Evolutionary conservation across 1,140 invertebrate genomes (phyloP), one percentile per base, ranked within the genome.

Genomic region (Oedothorax gibbosus): DNA sequence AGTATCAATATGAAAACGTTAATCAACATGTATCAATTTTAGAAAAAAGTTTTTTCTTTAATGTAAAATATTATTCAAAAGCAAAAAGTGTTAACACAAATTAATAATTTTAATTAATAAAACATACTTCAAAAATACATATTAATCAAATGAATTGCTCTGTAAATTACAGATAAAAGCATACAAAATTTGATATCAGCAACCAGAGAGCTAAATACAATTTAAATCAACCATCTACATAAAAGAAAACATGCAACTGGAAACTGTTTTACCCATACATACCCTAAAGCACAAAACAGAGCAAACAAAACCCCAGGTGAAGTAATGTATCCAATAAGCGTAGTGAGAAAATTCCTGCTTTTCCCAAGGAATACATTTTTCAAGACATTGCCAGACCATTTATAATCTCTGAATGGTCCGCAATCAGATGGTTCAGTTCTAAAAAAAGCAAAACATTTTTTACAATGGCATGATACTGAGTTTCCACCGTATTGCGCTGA

Each of bases 221-320:
- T 35, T 35, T 2, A 35, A 35, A 35, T 35, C 35, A 35, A 35
- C 5, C 35, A 35, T 35, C 35, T 35, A 35, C 35, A 35, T 35
- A 1, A n/a, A n/a, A n/a, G 5, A 35, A 35, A 35, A 35, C 35
- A 35, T 35, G 35, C 35, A 35, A 5, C 5, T 35, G 35, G 35
- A 35, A 35, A 35, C 35, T 35, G 5, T 35, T 62, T 2, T 60
- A n/a, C n/a, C n/a, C n/a, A 6, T 57, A 73, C 69, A 54, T 73
- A 82, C 80, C 80, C 51, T 35, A 82, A 73, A 15, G 69, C 68
- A 82, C 80, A 82, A 54, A 82, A 82, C 8, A 64, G 9, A 15
- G 80, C 80, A 82, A 82, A 72, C 14, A 82, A 9, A 2, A 82
- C 80, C 62, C 68, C 57, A 64, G 80, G 69, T 15, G 80, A 72